These are phyloP conservation scores for Lordiphosa clarofinis DNA, from an alignment of 1,140 invertebrate genomes.

Conservation along the genomic window DNA sequence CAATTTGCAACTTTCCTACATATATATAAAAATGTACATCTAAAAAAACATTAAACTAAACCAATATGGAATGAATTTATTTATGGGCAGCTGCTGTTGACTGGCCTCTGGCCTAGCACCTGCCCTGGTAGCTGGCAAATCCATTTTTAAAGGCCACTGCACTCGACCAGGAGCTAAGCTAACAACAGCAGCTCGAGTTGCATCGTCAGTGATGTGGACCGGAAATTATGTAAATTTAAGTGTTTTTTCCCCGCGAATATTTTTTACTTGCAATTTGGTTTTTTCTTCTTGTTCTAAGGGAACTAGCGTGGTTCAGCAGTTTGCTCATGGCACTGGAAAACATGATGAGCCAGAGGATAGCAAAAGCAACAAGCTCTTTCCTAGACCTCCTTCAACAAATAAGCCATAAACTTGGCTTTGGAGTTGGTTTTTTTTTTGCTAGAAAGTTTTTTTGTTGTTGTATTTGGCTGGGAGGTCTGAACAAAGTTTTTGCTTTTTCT, in stretches of 20 bases:
- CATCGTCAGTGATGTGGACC: conserved; percentile 48
- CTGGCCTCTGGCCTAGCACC: conserved; percentile 10
- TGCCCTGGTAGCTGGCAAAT: conserved; percentile 23
- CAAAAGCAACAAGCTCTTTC: conserved; percentile 9
- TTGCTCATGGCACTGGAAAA: conserved; percentile 70
- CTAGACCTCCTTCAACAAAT: conserved; percentile 15
- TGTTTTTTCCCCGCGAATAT: conserved; percentile 47
- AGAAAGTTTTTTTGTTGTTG: too few relatives aligned
- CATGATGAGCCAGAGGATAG: conserved; percentile 62
- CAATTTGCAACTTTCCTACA: conserved; percentile 21
- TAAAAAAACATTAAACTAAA: too few relatives aligned
- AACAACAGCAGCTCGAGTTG: conserved; percentile 10
- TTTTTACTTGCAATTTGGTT: conserved; percentile 28
- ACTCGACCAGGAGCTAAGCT: background rate
- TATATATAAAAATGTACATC: too few relatives aligned
- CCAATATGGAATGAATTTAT: too few relatives aligned
- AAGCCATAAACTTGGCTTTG: conserved; percentile 36
- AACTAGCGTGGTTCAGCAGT: conserved; percentile 15
- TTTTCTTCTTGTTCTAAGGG: too few relatives aligned
- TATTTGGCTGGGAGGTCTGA: conserved; percentile 1
- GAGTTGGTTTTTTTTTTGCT: conserved; percentile 23
- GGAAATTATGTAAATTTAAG: conserved; percentile 76
- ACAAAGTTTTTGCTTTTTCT: conserved; percentile 1
- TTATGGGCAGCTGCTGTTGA: conserved; percentile 22
- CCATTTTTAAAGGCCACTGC: conserved; percentile 11